Evolutionary conservation across 2,888 invertebrate genomes (phyloP).

Genomic region (Copidosoma aretas): DNA sequence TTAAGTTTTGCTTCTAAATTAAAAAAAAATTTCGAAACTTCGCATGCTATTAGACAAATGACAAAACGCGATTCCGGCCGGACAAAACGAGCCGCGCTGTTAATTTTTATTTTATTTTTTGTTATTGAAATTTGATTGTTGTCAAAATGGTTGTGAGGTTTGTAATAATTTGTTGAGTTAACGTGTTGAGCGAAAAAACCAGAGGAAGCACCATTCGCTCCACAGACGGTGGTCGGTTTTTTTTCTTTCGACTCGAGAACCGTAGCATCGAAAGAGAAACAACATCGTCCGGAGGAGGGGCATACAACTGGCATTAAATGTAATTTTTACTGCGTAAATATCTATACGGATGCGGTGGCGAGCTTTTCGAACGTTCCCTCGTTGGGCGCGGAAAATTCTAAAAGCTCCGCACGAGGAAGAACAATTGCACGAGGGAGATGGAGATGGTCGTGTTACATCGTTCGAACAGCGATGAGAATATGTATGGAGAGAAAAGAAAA

Average conservation of each 20-base stretch:
- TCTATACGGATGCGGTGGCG: conserved; percentile 20
- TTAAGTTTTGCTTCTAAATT: too few relatives aligned
- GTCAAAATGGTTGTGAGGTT: conserved; percentile 62
- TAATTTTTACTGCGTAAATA: conserved; percentile 36
- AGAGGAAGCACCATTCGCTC: too few relatives aligned
- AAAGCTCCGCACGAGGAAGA: conserved; percentile 22
- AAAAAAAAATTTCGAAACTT: too few relatives aligned
- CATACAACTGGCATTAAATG: conserved; percentile 61
- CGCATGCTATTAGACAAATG: too few relatives aligned
- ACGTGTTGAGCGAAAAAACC: conserved; percentile 42
- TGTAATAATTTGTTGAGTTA: conserved; percentile 52
- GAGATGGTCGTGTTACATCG: too few relatives aligned
- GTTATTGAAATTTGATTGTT: conserved; percentile 60
- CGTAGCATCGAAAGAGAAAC: conserved; percentile 38
- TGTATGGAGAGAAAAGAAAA: conserved; percentile 38
- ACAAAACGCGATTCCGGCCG: conserved; percentile 12
- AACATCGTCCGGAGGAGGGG: conserved; percentile 33
- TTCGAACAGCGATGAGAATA: too few relatives aligned
- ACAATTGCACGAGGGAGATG: conserved; percentile 4
- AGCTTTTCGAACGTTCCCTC: conserved; percentile 13
- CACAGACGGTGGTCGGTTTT: too few relatives aligned
- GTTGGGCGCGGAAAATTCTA: conserved; percentile 5
- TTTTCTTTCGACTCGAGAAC: neutral
- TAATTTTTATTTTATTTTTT: conserved; percentile 34
- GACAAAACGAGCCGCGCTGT: neutral